phyloP scores from a whole-genome alignment of 2,113 vertebrate genomes.

The Phocoena sinus region DNA sequence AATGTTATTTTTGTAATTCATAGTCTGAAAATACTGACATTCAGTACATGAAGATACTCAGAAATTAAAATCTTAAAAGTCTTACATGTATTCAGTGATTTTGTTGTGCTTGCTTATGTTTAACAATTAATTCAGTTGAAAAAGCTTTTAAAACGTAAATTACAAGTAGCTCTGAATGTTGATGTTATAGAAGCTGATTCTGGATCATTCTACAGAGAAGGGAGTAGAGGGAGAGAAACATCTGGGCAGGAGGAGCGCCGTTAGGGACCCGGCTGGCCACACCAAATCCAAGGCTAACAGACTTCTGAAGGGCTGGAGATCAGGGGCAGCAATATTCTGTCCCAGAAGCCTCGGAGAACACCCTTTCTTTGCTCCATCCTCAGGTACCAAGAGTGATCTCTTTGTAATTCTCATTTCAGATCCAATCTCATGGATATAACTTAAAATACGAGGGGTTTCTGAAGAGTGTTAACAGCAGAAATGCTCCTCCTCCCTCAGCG shows the following conservation, averaged over 20 bases:
- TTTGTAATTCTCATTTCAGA: neutral
- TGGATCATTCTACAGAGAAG: neutral
- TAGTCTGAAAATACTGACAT: slow-evolving; percentile 14
- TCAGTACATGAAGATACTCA: neutral
- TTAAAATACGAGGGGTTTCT: neutral
- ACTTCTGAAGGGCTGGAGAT: too few species aligned
- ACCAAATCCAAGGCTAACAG: fast-evolving
- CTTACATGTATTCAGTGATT: neutral
- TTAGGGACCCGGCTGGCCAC: neutral
- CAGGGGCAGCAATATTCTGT: fast-evolving
- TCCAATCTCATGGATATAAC: neutral
- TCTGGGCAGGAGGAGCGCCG: neutral
- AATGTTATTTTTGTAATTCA: slow-evolving; percentile 55
- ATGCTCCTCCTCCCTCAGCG: fast-evolving
- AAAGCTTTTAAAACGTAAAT: neutral
- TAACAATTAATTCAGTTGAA: neutral
- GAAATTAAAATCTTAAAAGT: slow-evolving; percentile 47
- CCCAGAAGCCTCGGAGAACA: fast-evolving
- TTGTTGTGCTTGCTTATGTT: neutral
- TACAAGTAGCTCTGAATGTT: neutral
- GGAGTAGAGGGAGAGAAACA: neutral
- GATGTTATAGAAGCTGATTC: neutral
- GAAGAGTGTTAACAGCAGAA: neutral
- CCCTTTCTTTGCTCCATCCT: neutral
- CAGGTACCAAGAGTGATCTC: neutral